A percentile compares a stretch with the other conserved stretches of the same genome.
phyloP scores from a whole-genome alignment of 2,797 vertebrate genomes.

The Sebastes aleutianus region DNA sequence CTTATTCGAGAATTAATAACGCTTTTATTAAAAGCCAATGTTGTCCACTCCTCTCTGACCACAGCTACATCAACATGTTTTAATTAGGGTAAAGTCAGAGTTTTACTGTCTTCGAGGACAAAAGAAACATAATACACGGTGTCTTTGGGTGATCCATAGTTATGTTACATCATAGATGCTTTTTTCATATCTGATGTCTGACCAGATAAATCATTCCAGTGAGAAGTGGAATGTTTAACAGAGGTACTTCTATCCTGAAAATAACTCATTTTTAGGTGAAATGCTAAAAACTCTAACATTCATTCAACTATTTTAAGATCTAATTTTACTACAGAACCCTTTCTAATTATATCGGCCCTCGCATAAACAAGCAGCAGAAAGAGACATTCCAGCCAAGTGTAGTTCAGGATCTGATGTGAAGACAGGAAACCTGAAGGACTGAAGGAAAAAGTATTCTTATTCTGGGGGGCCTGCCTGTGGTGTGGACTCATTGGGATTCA shows the following conservation, averaged over 20 bases:
- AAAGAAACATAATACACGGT: not conserved
- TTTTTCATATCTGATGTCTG: conserved; percentile 4
- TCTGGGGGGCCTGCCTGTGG: not conserved
- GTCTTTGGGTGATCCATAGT: not conserved
- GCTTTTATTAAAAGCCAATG: not conserved
- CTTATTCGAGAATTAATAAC: conserved; percentile 10
- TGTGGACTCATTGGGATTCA: conserved; percentile 25
- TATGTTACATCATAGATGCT: not conserved
- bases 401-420: conserved; percentile 1
- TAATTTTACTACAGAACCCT: not conserved
- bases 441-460: not conserved
- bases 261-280: not conserved
- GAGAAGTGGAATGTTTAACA: not conserved
- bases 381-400: not conserved
- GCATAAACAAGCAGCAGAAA: not conserved
- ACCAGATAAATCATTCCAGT: not conserved
- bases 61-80: not conserved
- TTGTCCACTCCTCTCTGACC: not conserved
- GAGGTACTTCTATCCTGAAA: not conserved
- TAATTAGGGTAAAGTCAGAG: not conserved
- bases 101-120: not conserved
- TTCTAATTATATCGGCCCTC: not conserved
- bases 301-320: not conserved
- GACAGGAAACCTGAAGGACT: conserved; percentile 8
- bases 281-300: not conserved